phyloP scores from a whole-genome alignment of 2,888 invertebrate species.

The Lasioglossum figueresi region DNA sequence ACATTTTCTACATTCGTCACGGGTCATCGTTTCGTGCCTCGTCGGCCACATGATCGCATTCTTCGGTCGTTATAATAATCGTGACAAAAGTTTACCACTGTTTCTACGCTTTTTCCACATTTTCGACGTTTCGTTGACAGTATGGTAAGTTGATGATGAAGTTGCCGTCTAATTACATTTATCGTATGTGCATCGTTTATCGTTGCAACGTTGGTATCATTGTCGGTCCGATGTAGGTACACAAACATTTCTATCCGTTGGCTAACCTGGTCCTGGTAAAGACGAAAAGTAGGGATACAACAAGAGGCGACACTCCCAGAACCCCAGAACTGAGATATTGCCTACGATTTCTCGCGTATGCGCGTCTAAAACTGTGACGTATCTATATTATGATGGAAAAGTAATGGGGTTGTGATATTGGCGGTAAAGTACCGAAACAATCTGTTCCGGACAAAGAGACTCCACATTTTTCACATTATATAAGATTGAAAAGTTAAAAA shows the following conservation, averaged over 20 bases:
- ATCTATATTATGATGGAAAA: too few relatives aligned
- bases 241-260: neutral
- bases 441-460: too few relatives aligned
- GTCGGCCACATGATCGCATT: conserved; percentile 87
- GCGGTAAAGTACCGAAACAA: too few relatives aligned
- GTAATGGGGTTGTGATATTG: too few relatives aligned
- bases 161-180: conserved; percentile 58
- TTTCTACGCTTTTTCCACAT: conserved; percentile 66
- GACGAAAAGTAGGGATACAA: too few relatives aligned
- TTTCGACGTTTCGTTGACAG: conserved; percentile 74
- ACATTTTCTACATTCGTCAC: conserved; percentile 94
- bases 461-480: too few relatives aligned
- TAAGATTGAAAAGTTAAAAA: too few relatives aligned
- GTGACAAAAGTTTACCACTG: conserved; percentile 27
- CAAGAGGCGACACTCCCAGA: too few relatives aligned
- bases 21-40: conserved; percentile 90
- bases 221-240: neutral
- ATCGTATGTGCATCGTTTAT: conserved; percentile 20
- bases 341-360: too few relatives aligned
- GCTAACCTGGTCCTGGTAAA: neutral
- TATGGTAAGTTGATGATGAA: conserved; percentile 72
- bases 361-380: too few relatives aligned
- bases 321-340: too few relatives aligned
- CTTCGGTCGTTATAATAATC: conserved; percentile 53
- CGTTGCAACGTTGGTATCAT: conserved; percentile 39